Conservation (phyloP, 2,888 invertebrate genomes). For the Phengaris alcon region DNA sequence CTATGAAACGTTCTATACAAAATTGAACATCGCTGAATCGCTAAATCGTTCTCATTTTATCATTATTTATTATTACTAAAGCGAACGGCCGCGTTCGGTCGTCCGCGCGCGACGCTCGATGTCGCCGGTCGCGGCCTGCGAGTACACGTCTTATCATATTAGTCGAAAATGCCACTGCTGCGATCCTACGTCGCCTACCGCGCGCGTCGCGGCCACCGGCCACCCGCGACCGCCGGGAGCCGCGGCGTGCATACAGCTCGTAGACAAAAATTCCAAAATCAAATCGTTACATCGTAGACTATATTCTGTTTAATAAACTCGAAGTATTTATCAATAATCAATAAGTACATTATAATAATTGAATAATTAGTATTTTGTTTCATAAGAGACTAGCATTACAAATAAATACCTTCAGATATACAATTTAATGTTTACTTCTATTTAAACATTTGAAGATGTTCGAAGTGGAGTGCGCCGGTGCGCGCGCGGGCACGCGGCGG, state of each 20-base stretch:
- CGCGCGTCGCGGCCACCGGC: conserved; percentile 39
- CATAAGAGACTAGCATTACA: conserved; percentile 80
- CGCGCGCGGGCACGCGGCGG: conserved; percentile 69
- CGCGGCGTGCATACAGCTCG: conserved; percentile 62
- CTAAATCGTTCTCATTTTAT: conserved; percentile 66
- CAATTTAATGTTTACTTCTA: conserved; percentile 77
- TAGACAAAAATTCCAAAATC: conserved; percentile 74
- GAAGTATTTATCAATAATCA: conserved; percentile 79
- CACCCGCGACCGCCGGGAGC: conserved; percentile 36
- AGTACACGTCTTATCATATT: conserved; percentile 73
- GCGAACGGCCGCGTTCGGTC: conserved; percentile 66
- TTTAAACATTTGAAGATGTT: conserved; percentile 77
- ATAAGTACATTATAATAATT: conserved; percentile 80
- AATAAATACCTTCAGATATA: conserved; percentile 80
- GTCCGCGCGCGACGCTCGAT: conserved; percentile 53
- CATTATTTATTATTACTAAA: conserved; percentile 54
- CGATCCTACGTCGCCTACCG: conserved; percentile 72
- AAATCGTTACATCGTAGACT: conserved; percentile 77
- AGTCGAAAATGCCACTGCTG: conserved; percentile 77
- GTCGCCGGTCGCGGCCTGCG: conserved; percentile 65
- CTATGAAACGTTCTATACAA: conserved; percentile 78
- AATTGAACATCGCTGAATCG: conserved; percentile 77
- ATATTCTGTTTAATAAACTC: conserved; percentile 77
- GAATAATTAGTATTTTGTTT: conserved; percentile 79
- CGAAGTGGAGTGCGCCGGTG: conserved; percentile 73